Evolutionary conservation across 2,797 vertebrate genomes (phyloP).

Genomic region (Gymnothorax reevesii): DNA sequence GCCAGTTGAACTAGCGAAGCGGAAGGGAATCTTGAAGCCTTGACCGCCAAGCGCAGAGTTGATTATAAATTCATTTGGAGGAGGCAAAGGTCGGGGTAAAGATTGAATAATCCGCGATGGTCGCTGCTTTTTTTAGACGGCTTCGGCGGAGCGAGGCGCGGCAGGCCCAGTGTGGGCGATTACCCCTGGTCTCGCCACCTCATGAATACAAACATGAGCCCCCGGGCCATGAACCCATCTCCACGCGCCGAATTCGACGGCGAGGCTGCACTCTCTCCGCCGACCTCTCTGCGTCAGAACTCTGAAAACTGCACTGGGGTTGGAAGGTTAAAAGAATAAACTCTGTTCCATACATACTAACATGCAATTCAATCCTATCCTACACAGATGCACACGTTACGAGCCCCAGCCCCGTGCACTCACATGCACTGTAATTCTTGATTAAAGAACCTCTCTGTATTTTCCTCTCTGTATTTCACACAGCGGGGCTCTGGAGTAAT

Average conservation of each 20-base stretch:
- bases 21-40: conserved; percentile 32
- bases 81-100: conserved; percentile 38
- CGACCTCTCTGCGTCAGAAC: not conserved
- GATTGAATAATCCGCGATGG: conserved; percentile 24
- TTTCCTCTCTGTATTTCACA: not conserved
- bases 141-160: not conserved
- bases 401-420: too few species aligned
- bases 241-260: not conserved
- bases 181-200: not conserved
- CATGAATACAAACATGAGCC: conserved; percentile 21
- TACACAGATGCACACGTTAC: too few species aligned
- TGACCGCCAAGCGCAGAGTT: conserved; percentile 38
- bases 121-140: conserved; percentile 32
- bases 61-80: conserved; percentile 47
- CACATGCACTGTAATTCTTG: not conserved
- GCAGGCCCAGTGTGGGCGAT: not conserved
- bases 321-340: too few species aligned
- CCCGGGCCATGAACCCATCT: not conserved
- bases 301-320: too few species aligned
- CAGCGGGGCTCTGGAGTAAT: conserved; percentile 29
- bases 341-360: too few species aligned
- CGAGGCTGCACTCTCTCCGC: conserved; percentile 4
- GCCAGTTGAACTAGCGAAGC: conserved; percentile 24
- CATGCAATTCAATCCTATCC: too few species aligned
- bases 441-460: too few species aligned